Base-by-base conservation (phyloP, 2,888 invertebrate genomes). In the Phragmatobia fuliginosa region DNA sequence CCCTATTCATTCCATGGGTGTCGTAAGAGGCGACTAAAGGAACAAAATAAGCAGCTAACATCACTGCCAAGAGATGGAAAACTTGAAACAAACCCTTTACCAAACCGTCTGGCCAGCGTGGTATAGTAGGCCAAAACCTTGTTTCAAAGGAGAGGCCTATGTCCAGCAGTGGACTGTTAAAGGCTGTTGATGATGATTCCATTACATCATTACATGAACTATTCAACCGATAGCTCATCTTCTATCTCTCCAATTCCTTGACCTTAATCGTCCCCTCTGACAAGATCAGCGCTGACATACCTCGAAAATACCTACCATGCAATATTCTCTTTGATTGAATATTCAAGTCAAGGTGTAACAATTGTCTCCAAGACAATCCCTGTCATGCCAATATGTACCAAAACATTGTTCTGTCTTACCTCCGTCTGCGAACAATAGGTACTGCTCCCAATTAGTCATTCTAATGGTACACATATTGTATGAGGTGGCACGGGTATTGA, bases 391-490 rank as follows among this genome's bases (percentile, higher is more conserved):
- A 56, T 28, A 14, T 56, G 28, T 56, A 16, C 28, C 16, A 56
- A 56, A 28, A 56, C 28, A 28, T 28, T 56, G 56, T 25, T 56
- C 3, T 56, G 16, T 28, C 7, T 56, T 56, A 14, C 28, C 16
- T 16, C 28, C 16, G 28, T 56, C 56, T 28, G 28, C 28, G 28
- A 56, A 56, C 56, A 28, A 56, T 56, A 41, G 18, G 14, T 18
- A 56, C 56, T 28, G 56, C 2, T 11, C 14, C 66, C 59, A 66
- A 59, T 66, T 66, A 66, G 66, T 59, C 21, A 59, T 28, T 59
- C 59, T n/a, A 59, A 31, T 41, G 25, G 16, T 25, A 66, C 31
- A 41, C 41, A 25, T 38, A 66, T 45, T 66, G 59, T 66, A 60
- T 60, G 2, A 59, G n/a, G 31, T 66, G 66, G 38, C 25, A 28